A percentile compares a stretch with the other conserved stretches of the same genome.
Evolutionary conservation across 2,888 invertebrate species (phyloP).

Genomic region (Drosophila borealis): DNA sequence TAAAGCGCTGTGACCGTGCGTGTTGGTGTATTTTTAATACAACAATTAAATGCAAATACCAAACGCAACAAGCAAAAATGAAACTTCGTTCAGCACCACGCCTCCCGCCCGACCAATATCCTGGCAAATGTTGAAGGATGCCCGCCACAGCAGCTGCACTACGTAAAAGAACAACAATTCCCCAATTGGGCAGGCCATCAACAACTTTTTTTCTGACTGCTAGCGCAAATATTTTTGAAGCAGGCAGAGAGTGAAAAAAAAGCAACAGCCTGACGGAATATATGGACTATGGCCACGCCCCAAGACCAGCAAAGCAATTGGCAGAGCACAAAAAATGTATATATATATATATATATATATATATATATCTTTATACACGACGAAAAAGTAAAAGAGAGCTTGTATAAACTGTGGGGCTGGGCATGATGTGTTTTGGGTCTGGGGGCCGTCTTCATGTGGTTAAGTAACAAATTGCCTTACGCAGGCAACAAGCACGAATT

Average conservation of each 20-base stretch:
- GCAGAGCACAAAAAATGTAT: constrained; percentile 13
- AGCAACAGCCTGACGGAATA: constrained; percentile 60
- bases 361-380: neutral
- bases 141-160: constrained; percentile 36
- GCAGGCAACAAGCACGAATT: constrained; percentile 34
- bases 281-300: constrained; percentile 70
- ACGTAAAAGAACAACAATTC: constrained; percentile 37
- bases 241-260: constrained; percentile 28
- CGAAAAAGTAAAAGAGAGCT: constrained; percentile 15
- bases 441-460: constrained; percentile 26
- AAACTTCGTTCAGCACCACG: constrained; percentile 2
- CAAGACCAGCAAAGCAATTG: constrained; percentile 30
- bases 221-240: constrained; percentile 68
- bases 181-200: constrained; percentile 52
- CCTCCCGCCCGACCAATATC: constrained; percentile 14
- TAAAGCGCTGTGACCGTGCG: constrained; percentile 31
- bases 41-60: constrained; percentile 78
- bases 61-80: constrained; percentile 53
- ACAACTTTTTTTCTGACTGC: constrained; percentile 48
- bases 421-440: constrained; percentile 1
- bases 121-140: constrained; percentile 61
- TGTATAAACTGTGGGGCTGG: constrained; percentile 34
- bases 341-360: constrained; percentile 1
- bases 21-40: constrained; percentile 73
- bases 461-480: constrained; percentile 53